A percentile compares a stretch with the other conserved stretches of the same genome.
phyloP scores from a whole-genome alignment of 2,888 invertebrate species.

The Leptopterna dolabrata region DNA sequence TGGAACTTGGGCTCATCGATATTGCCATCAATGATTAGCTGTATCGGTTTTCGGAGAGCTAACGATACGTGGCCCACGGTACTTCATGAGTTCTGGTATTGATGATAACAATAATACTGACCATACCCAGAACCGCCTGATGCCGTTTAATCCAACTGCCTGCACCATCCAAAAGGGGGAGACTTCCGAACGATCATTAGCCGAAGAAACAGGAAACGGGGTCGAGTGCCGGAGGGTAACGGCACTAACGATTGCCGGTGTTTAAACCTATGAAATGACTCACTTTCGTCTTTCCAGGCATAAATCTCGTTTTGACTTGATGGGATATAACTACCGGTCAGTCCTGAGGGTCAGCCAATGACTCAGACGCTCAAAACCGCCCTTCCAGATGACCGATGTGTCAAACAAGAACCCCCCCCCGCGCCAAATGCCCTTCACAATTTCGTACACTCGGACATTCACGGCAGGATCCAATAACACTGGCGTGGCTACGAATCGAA shows the following conservation, averaged over 20 bases:
- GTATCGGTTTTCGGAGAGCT: too few relatives aligned
- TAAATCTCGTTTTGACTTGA: slow-evolving; percentile 51
- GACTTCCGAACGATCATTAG: neutral
- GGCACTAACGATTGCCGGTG: neutral
- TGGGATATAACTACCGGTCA: slow-evolving; percentile 51
- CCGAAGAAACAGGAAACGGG: neutral
- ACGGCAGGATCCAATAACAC: slow-evolving; percentile 34
- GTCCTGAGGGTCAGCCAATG: neutral
- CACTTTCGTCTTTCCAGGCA: slow-evolving; percentile 1
- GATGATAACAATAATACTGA: too few relatives aligned
- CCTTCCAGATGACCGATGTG: slow-evolving; percentile 24
- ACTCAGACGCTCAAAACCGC: neutral
- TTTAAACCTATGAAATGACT: slow-evolving; percentile 29
- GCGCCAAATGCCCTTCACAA: neutral
- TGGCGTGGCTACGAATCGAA: neutral
- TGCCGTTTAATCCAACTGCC: neutral
- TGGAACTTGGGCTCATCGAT: too few relatives aligned
- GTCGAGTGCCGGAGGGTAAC: neutral
- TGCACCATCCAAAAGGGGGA: neutral
- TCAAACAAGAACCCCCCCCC: slow-evolving; percentile 5
- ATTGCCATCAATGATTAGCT: too few relatives aligned
- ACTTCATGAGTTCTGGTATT: too few relatives aligned
- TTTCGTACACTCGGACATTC: neutral
- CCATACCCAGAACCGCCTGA: too few relatives aligned
- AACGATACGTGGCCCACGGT: too few relatives aligned